Percentiles rank a stretch among this genome's conserved stretches.
Evolutionary conservation across 2,797 vertebrate genomes (phyloP).

Genomic region (Buceros bicornis): DNA sequence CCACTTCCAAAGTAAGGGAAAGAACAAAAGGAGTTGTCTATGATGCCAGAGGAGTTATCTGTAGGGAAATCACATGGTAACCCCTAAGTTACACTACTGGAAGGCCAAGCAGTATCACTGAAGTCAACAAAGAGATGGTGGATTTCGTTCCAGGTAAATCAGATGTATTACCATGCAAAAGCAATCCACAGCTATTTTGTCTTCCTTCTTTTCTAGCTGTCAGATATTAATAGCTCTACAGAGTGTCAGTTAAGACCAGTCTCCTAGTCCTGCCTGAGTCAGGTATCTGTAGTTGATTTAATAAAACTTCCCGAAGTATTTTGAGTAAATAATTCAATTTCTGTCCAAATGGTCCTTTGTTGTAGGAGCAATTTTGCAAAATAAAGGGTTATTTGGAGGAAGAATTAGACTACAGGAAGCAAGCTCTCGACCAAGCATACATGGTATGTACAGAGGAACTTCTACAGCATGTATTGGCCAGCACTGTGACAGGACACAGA

Average conservation of each 20-base stretch:
- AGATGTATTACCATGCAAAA: background rate
- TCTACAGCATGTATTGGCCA: background rate
- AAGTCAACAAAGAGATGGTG: background rate
- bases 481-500: background rate
- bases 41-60: background rate
- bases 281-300: background rate
- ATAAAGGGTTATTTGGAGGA: conserved; percentile 99
- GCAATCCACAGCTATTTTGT: background rate
- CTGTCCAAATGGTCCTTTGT: conserved; percentile 49
- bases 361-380: conserved; percentile 97
- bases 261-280: background rate
- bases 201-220: background rate
- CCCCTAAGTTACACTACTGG: background rate
- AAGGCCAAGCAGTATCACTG: background rate
- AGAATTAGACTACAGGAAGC: conserved; percentile 97
- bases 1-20: background rate
- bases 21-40: background rate
- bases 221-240: background rate
- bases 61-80: background rate
- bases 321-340: conserved; percentile 14
- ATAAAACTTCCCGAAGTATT: background rate
- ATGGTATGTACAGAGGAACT: conserved; percentile 84
- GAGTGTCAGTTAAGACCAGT: background rate
- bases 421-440: conserved; percentile 97
- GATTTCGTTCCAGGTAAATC: background rate